These are phyloP conservation scores for Plebejus argus DNA, from an alignment of 2,888 invertebrate genomes.

Conservation along the genomic window DNA sequence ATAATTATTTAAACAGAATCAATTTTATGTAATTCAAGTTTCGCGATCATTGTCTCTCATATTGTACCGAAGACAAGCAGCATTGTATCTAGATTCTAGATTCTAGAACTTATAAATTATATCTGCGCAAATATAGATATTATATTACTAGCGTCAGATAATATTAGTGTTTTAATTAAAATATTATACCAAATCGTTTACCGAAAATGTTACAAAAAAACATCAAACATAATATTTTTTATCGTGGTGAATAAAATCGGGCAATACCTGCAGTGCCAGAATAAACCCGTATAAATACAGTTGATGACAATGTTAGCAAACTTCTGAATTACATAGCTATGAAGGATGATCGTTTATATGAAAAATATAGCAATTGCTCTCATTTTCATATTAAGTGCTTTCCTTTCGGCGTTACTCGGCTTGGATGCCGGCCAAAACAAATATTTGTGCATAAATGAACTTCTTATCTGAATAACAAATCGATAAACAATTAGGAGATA, in stretches of 20 bases:
- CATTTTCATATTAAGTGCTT: slow-evolving; percentile 30
- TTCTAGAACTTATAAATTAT: too few species aligned
- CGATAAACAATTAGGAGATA: slow-evolving; percentile 28
- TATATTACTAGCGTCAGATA: too few species aligned
- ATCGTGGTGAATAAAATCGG: not conserved
- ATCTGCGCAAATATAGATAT: too few species aligned
- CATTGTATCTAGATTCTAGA: too few species aligned
- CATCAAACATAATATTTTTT: too few species aligned
- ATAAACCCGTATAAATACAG: not conserved
- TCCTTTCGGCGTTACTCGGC: slow-evolving; percentile 30
- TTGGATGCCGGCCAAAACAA: slow-evolving; percentile 32
- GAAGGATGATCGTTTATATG: slow-evolving; percentile 24
- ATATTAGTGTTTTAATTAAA: too few species aligned
- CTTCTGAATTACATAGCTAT: slow-evolving; percentile 10
- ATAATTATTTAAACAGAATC: too few species aligned
- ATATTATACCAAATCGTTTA: too few species aligned
- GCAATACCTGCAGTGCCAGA: not conserved
- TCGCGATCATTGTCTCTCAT: too few species aligned
- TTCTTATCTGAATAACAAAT: slow-evolving; percentile 32
- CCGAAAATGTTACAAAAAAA: too few species aligned
- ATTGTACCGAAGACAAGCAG: too few species aligned
- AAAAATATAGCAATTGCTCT: slow-evolving; percentile 30
- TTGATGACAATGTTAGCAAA: not conserved
- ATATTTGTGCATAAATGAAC: slow-evolving; percentile 34
- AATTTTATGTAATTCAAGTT: too few species aligned